These are phyloP conservation scores for Zoanthus gigantus DNA, from an alignment of 92 coral and sea anemone species.

Conservation along the genomic window DNA sequence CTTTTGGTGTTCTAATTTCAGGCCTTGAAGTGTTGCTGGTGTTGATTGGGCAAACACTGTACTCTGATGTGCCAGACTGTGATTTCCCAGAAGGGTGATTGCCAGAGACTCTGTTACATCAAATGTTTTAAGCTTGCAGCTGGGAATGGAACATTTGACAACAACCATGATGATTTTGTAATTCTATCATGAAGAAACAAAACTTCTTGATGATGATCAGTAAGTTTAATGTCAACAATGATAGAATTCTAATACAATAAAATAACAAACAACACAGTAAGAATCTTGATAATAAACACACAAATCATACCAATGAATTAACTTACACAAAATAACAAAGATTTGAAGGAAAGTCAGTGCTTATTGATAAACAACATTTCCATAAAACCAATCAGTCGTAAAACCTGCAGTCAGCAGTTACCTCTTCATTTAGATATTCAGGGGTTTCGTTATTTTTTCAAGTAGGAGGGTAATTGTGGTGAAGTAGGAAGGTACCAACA, in stretches of 20 bases:
- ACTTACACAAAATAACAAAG: neutral
- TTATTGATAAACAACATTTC: neutral
- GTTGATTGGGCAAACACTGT: conserved; percentile 29
- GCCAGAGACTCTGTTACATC: conserved; percentile 76
- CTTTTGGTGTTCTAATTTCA: conserved; percentile 42
- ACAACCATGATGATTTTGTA: conserved; percentile 58
- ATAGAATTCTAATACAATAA: neutral
- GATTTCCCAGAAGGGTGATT: conserved; percentile 74
- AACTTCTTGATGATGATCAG: neutral
- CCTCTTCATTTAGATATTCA: neutral
- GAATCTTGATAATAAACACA: neutral
- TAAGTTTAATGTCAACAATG: neutral
- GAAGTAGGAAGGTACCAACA: too few species aligned
- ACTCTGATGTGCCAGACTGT: conserved; percentile 65
- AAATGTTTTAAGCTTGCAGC: conserved; percentile 61
- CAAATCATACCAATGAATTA: neutral
- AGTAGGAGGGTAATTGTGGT: too few species aligned
- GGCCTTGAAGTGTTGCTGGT: conserved; percentile 17
- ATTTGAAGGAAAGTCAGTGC: neutral
- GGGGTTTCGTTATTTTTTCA: too few species aligned
- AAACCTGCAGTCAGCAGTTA: neutral
- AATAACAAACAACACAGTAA: neutral
- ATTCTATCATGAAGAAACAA: neutral
- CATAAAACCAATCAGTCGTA: neutral
- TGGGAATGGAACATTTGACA: conserved; percentile 68